Percentiles rank a stretch among this genome's conserved stretches.
Conservation (phyloP, 2,113 vertebrate species). For the Trematomus loennbergii region DNA sequence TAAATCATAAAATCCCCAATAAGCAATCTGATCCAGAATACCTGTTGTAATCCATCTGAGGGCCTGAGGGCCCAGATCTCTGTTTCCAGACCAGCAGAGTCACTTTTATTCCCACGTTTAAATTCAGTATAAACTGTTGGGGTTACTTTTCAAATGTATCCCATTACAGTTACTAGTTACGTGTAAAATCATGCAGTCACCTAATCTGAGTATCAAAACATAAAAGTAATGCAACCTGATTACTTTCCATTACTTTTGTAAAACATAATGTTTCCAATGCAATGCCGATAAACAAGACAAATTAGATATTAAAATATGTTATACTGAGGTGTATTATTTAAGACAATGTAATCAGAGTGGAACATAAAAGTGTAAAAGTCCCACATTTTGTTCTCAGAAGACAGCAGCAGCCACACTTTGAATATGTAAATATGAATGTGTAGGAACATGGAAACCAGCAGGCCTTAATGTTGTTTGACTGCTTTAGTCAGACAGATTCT, state of each 20-base stretch:
- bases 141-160: too few species aligned
- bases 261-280: too few species aligned
- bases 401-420: neutral
- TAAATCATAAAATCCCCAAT: neutral
- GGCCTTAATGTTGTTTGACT: neutral
- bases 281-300: too few species aligned
- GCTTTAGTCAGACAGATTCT: neutral
- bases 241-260: too few species aligned
- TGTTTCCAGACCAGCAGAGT: neutral
- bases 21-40: too few species aligned
- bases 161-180: too few species aligned
- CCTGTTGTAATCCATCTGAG: neutral
- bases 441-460: conserved; percentile 9
- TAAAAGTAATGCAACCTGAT: too few species aligned
- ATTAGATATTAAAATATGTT: too few species aligned
- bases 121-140: neutral
- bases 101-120: neutral
- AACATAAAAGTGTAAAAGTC: neutral
- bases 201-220: too few species aligned
- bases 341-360: too few species aligned
- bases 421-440: conserved; percentile 40
- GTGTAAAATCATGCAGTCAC: too few species aligned
- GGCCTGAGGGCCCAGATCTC: neutral
- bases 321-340: too few species aligned
- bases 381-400: conserved; percentile 2